A percentile compares a stretch with the other conserved stretches of the same genome.
These are phyloP conservation scores for Bugula neritina DNA, from an alignment of 2,888 invertebrate genomes.

Conservation along the genomic window DNA sequence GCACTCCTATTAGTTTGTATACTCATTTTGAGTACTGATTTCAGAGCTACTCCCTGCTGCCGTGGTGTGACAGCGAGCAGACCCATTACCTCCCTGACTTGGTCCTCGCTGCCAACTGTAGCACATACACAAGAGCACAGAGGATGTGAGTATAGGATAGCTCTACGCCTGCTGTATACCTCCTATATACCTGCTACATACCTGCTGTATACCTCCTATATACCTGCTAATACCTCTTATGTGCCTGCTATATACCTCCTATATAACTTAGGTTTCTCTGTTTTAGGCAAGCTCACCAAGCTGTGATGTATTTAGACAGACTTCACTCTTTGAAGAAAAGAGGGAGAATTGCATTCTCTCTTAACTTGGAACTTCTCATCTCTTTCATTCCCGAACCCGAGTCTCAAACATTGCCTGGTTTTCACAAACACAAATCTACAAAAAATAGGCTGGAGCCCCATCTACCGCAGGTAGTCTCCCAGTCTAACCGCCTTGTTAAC, in stretches of 20 bases:
- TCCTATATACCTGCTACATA: neutral
- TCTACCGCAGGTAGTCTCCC: slow-evolving; percentile 29
- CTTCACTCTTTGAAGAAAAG: slow-evolving; percentile 71
- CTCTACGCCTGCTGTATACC: neutral
- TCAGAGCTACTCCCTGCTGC: slow-evolving; percentile 60
- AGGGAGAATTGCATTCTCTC: slow-evolving; percentile 72
- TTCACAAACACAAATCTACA: slow-evolving; percentile 27
- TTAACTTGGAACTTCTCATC: slow-evolving; percentile 58
- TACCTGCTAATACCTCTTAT: no score
- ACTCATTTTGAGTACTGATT: no score
- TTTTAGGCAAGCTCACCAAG: slow-evolving; percentile 66
- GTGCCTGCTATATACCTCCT: no score
- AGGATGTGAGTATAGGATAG: slow-evolving; percentile 37
- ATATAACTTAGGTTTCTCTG: no score
- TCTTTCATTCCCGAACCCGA: slow-evolving; percentile 21
- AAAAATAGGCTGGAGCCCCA: slow-evolving; percentile 35
- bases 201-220: no score
- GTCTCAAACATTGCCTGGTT: neutral
- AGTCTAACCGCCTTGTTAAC: no score
- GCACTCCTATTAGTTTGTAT: no score
- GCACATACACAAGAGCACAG: slow-evolving; percentile 55
- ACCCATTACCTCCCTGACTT: slow-evolving; percentile 78
- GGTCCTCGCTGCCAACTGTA: slow-evolving; percentile 67
- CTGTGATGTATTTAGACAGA: slow-evolving; percentile 69
- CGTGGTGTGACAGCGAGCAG: slow-evolving; percentile 76